Conservation (phyloP, 1,140 invertebrate genomes). For the Drosophila littoralis region DNA sequence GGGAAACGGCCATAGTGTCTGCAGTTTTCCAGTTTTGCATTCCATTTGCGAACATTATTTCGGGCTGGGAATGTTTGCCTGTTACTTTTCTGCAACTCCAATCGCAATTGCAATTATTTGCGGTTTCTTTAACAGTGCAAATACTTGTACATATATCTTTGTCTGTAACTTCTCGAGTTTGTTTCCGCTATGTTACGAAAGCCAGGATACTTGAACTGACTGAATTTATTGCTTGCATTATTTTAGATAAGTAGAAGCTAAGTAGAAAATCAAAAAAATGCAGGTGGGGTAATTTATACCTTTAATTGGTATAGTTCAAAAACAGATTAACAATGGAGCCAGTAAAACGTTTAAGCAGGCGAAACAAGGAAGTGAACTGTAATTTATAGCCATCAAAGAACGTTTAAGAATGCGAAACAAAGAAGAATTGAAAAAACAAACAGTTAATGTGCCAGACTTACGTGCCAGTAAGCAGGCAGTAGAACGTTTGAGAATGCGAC, state of each 20-base stretch:
- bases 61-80: conserved; percentile 50
- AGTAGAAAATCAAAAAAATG: conserved; percentile 9
- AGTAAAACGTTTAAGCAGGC: too few species aligned
- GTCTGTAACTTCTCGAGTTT: conserved; percentile 12
- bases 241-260: conserved; percentile 11
- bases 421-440: too few species aligned
- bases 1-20: conserved; percentile 39
- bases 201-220: conserved; percentile 11
- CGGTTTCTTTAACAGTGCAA: conserved; percentile 35
- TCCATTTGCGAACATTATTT: conserved; percentile 73
- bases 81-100: conserved; percentile 48
- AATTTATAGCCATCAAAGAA: too few species aligned
- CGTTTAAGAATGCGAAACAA: too few species aligned
- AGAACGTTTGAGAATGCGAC: too few species aligned
- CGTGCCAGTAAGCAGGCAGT: too few species aligned
- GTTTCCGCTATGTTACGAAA: conserved; percentile 4
- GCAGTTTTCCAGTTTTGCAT: conserved; percentile 55
- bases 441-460: too few species aligned
- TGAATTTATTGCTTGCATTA: conserved; percentile 31
- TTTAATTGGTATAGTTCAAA: too few species aligned
- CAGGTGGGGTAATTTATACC: too few species aligned
- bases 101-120: conserved; percentile 62
- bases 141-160: conserved; percentile 8
- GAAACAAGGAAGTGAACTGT: too few species aligned
- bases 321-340: too few species aligned